Evolutionary conservation across 2,888 invertebrate species (phyloP).

Genomic region (Philonicus albiceps): DNA sequence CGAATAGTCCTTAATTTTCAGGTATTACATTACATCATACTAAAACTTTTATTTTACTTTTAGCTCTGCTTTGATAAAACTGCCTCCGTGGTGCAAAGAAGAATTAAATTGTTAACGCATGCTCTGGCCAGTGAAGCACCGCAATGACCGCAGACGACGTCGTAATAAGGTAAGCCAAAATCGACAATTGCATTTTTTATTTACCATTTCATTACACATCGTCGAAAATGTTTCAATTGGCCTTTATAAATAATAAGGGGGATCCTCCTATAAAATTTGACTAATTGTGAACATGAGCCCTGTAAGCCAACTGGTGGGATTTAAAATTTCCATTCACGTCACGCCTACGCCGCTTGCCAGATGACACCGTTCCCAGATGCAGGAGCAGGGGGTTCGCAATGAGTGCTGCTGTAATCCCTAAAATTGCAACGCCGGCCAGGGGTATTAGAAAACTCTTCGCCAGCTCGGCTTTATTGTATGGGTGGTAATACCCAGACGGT

Average conservation of each 20-base stretch:
- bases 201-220: background rate
- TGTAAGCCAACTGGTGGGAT: conserved; percentile 27
- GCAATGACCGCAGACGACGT: conserved; percentile 31
- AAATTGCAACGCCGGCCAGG: conserved; percentile 79
- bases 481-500: conserved; percentile 28
- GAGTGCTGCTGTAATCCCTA: conserved; percentile 81
- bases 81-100: background rate
- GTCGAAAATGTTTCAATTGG: background rate
- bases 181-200: background rate
- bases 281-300: conserved; percentile 17
- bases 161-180: conserved; percentile 29
- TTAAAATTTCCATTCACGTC: background rate
- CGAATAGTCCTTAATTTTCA: too few species aligned
- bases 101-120: background rate
- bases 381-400: conserved; percentile 80
- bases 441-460: conserved; percentile 73
- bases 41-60: background rate
- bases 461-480: conserved; percentile 55
- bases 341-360: conserved; percentile 44
- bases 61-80: background rate
- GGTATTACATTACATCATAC: background rate
- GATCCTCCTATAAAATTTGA: background rate
- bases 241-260: background rate
- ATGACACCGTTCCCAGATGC: conserved; percentile 76
- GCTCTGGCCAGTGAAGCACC: background rate